phyloP scores from a whole-genome alignment of 2,113 vertebrate genomes.

The Phyllostomus hastatus region DNA sequence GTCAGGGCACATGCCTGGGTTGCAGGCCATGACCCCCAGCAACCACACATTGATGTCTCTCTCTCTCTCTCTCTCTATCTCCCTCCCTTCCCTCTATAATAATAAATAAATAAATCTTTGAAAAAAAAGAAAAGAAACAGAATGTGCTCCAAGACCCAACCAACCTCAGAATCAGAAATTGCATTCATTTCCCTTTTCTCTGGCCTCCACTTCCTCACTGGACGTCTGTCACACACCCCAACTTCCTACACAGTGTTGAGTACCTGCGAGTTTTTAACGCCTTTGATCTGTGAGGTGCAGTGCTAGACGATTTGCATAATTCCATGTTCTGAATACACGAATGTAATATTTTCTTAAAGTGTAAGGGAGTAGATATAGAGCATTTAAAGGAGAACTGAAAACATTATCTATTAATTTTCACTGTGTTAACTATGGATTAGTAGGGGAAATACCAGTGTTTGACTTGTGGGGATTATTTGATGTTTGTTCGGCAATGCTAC shows the following conservation, averaged over 20 bases:
- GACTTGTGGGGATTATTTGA: neutral
- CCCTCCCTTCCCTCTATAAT: no score
- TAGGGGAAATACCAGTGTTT: neutral
- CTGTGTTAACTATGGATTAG: neutral
- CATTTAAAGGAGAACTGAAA: neutral
- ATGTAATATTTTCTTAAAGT: neutral
- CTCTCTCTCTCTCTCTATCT: no score
- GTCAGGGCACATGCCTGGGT: no score
- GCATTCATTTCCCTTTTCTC: neutral
- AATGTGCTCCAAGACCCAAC: neutral
- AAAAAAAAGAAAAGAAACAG: neutral
- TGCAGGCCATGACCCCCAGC: no score
- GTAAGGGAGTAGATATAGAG: neutral
- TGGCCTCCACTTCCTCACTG: neutral
- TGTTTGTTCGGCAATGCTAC: neutral
- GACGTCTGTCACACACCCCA: neutral
- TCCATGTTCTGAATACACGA: neutral
- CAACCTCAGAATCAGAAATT: neutral
- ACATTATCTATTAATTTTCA: neutral
- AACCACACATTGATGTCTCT: no score
- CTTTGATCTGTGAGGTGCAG: neutral
- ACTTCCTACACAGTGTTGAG: neutral
- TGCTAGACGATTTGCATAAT: neutral
- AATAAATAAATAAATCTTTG: no score
- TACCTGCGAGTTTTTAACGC: neutral